These are phyloP conservation scores for Ailuropoda melanoleuca DNA, from an alignment of 2,113 vertebrate genomes.

Conservation along the genomic window DNA sequence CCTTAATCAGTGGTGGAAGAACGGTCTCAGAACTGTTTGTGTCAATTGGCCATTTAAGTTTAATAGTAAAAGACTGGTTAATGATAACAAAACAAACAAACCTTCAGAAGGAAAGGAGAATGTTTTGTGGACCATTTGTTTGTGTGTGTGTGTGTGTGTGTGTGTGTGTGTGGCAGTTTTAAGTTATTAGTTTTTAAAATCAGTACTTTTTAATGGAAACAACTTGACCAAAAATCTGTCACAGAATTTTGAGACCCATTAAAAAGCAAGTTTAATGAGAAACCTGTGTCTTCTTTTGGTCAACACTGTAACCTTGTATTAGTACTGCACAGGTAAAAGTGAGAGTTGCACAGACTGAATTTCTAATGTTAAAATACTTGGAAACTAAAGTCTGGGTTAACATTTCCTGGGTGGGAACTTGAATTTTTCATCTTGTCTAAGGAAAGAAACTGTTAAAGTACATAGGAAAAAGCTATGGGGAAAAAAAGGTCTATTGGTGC, in stretches of 20 bases:
- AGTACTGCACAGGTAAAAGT: neutral
- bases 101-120: too few species aligned
- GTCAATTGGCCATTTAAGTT: too few species aligned
- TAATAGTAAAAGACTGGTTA: too few species aligned
- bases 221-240: slow-evolving; percentile 91
- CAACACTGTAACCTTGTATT: neutral
- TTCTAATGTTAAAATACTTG: neutral
- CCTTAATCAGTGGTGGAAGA: too few species aligned
- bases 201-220: slow-evolving; percentile 87
- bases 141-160: too few species aligned
- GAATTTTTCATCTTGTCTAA: neutral
- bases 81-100: too few species aligned
- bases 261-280: slow-evolving; percentile 88
- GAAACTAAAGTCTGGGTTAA: neutral
- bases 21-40: too few species aligned
- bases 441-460: neutral
- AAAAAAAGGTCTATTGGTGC: neutral
- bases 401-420: neutral
- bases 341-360: neutral
- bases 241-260: slow-evolving; percentile 91
- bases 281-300: slow-evolving; percentile 81
- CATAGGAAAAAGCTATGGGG: neutral
- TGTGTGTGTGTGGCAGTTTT: slow-evolving; percentile 87
- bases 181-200: slow-evolving; percentile 91
- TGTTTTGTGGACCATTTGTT: too few species aligned